Base-by-base conservation (phyloP, 2,797 vertebrate species). In the Gadopsis marmoratus region DNA sequence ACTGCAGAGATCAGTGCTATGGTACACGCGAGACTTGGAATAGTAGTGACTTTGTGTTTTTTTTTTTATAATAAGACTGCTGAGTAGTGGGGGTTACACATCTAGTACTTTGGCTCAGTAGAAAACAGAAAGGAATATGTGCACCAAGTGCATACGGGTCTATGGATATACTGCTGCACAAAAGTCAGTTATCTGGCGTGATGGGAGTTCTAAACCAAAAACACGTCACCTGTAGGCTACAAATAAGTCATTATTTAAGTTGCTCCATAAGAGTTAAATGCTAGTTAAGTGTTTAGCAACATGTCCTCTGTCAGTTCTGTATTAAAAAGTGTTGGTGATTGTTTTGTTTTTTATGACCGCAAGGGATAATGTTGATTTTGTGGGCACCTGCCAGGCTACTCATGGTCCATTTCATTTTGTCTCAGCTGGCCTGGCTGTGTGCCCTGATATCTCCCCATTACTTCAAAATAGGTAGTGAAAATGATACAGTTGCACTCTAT, bases 51-150 rank as follows among this genome's bases (percentile, higher is more conserved):
- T 85, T 21, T 74, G 53, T 70, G 26, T 55, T 67, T 19, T 23
- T 11, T 51, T 56, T 58, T 62, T 71, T 33, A 86, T 79, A 79
- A 87, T 91, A 90, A 91, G 92, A 92, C 90, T 85, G 91, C 79
- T 23, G 89, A 91, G 85, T 90, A 89, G 88, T 88, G 82, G 88
- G 82, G 82, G 69, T 78, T 91, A 89, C 61, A 89, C 79, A 80
- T 81, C 63, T 87, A 89, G 86, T 88, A 91, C 91, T 94, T 94
- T 95, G 94, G 93, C 94, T 95, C 93, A 94, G 92, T 92, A 91
- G 81, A 91, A 92, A 94, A 93, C 75, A 81, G 76, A 89, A 88
- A 92, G 84, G 87, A 94, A 90, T 89, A 92, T 93, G 91, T 93
- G 91, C 93, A 89, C 88, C 35, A 63, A 91, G 90, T 88, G 91